A percentile compares a stretch with the other conserved stretches of the same genome.
Conservation (phyloP, 2,797 vertebrate genomes). For the Paramormyrops hopkinsi region DNA sequence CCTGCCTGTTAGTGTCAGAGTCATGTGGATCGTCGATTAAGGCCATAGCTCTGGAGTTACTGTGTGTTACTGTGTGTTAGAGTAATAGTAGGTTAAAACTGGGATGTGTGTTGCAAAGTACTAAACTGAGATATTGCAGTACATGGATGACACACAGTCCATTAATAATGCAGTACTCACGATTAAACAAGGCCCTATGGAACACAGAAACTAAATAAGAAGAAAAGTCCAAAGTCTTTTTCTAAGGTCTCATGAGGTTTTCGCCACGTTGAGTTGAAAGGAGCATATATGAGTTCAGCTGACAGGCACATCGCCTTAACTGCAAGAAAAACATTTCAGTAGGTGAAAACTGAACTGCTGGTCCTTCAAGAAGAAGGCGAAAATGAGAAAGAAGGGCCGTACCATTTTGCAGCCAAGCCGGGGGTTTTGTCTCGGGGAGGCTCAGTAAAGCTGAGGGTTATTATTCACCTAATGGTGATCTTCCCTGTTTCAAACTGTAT, state of each 20-base stretch:
- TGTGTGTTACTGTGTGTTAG: not conserved
- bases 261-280: not conserved
- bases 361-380: not conserved
- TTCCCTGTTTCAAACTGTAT: constrained; percentile 28
- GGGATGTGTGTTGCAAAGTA: not conserved
- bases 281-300: not conserved
- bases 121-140: not conserved
- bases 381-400: not conserved
- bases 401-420: not conserved
- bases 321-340: not conserved
- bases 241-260: not conserved
- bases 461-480: constrained; percentile 13
- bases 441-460: not conserved
- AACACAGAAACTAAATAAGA: not conserved
- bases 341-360: not conserved
- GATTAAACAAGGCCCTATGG: not conserved
- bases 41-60: not conserved
- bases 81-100: not conserved
- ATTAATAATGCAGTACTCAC: not conserved
- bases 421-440: not conserved
- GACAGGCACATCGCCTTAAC: not conserved
- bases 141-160: not conserved
- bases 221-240: not conserved
- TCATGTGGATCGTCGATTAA: not conserved
- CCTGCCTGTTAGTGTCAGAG: not conserved